Evolutionary conservation across 2,113 vertebrate species (phyloP), one percentile per base, ranked within the genome.

Genomic region (Elephantulus edwardii): DNA sequence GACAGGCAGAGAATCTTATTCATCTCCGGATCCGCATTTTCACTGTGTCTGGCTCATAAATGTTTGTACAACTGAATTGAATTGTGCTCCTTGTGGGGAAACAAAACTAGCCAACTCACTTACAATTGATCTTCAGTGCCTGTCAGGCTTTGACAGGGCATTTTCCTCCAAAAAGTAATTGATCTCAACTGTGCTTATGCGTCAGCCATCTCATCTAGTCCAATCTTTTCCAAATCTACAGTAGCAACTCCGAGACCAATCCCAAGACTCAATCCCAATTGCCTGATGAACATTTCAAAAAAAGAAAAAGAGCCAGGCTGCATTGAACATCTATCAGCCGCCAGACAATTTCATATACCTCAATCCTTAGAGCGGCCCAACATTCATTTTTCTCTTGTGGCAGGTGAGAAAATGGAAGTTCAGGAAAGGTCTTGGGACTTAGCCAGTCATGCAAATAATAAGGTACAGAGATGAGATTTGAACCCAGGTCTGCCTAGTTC

Each of bases 31-130:
- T 50, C 28, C n/a, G n/a, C 20, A 26, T 78, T 91, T 72, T 26
- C 22, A 52, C 56, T n/a, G 28, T 74, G 54, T 44, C 68, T 77
- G 72, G 24, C 48, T 81, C 33, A 62, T 81, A 92, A 86, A 70
- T 48, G 74, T 93, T 87, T 93, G 44, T 24, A 74, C 56, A 91
- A 58, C 44, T 86, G 56, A 92, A 79, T 0, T 62, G 91, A 94
- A 17, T 68, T 91, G 56, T 74, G 33, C 9, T 91, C 44, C 77
- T 84, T 71, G 20, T 62, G 74, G 84, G 74, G 78, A 94, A 84
- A 70, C 56, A 78, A 52, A 90, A 76, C 80, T 72, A 88, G n/a
- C 42, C 17, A 50, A 50, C 70, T 44, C 26, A 68, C n/a, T 83
- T 82, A 42, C 90, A 77, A 48, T 92, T 42, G 70, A 71, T 79